Conservation (phyloP, 2,888 invertebrate species). For the Chalcis sispes region DNA sequence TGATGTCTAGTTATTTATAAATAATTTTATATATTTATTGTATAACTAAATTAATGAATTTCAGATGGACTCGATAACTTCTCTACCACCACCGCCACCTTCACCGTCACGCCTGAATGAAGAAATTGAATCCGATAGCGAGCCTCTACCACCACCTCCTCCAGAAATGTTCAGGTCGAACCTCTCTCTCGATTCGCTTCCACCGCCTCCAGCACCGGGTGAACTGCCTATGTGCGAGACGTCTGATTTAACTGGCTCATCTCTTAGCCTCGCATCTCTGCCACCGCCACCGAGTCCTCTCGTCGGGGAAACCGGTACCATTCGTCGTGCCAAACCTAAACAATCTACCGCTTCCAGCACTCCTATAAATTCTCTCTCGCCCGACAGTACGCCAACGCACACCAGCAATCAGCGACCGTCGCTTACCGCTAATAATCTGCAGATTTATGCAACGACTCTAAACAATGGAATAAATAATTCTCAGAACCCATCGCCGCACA, state of each 20-base stretch:
- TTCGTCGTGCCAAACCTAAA: conserved; percentile 75
- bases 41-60: conserved; percentile 60
- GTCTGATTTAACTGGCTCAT: conserved; percentile 82
- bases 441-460: conserved; percentile 61
- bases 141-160: conserved; percentile 85
- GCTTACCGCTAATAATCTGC: conserved; percentile 68
- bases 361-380: conserved; percentile 76
- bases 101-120: conserved; percentile 76
- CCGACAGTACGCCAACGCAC: conserved; percentile 76
- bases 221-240: conserved; percentile 78
- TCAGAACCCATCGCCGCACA: conserved; percentile 65
- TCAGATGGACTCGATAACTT: conserved; percentile 79
- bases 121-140: conserved; percentile 78
- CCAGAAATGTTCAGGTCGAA: conserved; percentile 87
- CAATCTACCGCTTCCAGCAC: conserved; percentile 67
- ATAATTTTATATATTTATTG: not conserved
- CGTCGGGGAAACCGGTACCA: conserved; percentile 76
- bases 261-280: conserved; percentile 82
- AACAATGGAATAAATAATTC: conserved; percentile 65
- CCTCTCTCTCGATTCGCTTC: conserved; percentile 87
- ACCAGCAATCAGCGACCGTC: conserved; percentile 65
- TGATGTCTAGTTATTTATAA: too few species aligned
- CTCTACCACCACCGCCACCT: conserved; percentile 77
- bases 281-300: conserved; percentile 85
- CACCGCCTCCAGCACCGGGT: conserved; percentile 85